phyloP scores from a whole-genome alignment of 2,113 vertebrate species.

The Notothenia coriiceps region DNA sequence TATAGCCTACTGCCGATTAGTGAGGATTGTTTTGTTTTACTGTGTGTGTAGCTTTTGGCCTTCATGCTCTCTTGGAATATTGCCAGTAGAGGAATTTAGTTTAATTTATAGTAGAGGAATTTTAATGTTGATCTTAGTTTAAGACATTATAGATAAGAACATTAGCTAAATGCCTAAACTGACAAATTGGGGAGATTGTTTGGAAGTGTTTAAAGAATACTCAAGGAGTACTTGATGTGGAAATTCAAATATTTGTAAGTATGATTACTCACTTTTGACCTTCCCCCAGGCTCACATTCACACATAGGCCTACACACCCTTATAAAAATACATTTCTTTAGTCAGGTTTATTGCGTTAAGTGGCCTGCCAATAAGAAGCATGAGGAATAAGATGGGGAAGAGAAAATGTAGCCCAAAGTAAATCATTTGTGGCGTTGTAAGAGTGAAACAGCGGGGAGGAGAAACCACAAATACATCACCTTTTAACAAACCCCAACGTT shows the following conservation, averaged over 20 bases:
- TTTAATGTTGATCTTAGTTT: slow-evolving; percentile 53
- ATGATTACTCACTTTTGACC: slow-evolving; percentile 43
- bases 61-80: not conserved
- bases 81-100: slow-evolving; percentile 20
- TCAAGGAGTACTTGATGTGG: slow-evolving; percentile 31
- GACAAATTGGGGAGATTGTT: slow-evolving; percentile 47
- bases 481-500: slow-evolving; percentile 58
- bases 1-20: not conserved
- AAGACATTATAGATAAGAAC: slow-evolving; percentile 25
- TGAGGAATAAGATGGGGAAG: slow-evolving; percentile 1
- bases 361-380: slow-evolving; percentile 11
- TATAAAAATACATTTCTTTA: slow-evolving; percentile 9
- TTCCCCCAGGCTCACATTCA: not conserved
- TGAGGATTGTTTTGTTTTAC: not conserved
- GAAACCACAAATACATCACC: slow-evolving; percentile 61
- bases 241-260: slow-evolving; percentile 58
- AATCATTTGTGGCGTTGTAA: slow-evolving; percentile 31
- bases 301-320: not conserved
- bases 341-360: slow-evolving; percentile 7
- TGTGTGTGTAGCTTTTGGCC: slow-evolving; percentile 1
- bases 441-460: slow-evolving; percentile 36
- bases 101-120: slow-evolving; percentile 7
- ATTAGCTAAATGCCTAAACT: slow-evolving; percentile 26
- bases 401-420: slow-evolving; percentile 30
- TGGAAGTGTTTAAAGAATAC: slow-evolving; percentile 52